Evolutionary conservation across 2,797 vertebrate genomes (phyloP), one percentile per base, ranked within the genome.

Genomic region (Gila robusta): DNA sequence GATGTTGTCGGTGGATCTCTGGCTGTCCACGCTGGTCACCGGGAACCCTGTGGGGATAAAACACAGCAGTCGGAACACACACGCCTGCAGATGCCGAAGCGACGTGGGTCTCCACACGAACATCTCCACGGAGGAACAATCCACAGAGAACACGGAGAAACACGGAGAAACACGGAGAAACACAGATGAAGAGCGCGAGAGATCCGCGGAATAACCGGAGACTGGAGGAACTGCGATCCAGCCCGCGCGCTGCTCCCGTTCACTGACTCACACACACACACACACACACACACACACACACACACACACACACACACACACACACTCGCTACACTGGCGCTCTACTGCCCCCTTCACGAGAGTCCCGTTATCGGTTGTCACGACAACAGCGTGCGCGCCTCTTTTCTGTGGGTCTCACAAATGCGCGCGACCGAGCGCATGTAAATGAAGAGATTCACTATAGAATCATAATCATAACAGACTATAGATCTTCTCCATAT

Each of bases 11-110:
- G 97, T 98, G 91, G 97, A 96, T 92, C 97, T 96, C 96, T 97
- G 98, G 96, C 98, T 97, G 96, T 99, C 98, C 97, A 98, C 97
- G 95, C 98, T 98, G 94, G 97, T 97, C 94, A 99, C 98, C 35
- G 98, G 98, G 95, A 99, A 97, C 94, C 98, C 98, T 99, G 98
- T 98, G 93, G 98, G 98, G 91, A 99, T 96, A 97, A 99, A 97
- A 96, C 97, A 99, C 89, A 99, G 97, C 94, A 99, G 95, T 97
- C 98, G 97, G 95, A 99, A 97, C 95, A 99, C 95, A 91, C 97
- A 96, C 91, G 97, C 97, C 88, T 98, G 98, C 95, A 99, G 93
- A 93, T 97, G 97, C 94, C 96, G 97, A 64, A 85, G 71, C 84
- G 87, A 84, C 19, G 87, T 26, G 56, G 85, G 86, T 62, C 85